Conservation (phyloP, 2,888 invertebrate species). For the Pristionchus maxplancki region DNA sequence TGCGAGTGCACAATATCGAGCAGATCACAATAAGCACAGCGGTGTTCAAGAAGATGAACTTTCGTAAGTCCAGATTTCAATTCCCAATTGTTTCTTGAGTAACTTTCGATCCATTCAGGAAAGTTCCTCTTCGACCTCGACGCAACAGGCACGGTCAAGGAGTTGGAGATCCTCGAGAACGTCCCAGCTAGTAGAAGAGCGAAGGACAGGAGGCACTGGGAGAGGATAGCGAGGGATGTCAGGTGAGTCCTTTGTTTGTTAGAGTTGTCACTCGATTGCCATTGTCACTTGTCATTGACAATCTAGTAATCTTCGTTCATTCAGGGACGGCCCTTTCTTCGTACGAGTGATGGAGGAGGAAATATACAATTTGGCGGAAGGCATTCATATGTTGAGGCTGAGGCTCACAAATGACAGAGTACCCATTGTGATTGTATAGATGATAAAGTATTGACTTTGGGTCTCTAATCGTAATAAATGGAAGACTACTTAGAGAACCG, state of each 20-base stretch:
- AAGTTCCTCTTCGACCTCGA: not conserved
- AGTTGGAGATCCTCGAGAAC: not conserved
- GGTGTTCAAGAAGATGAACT: not conserved
- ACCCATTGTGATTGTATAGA: not conserved
- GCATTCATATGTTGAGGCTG: not conserved
- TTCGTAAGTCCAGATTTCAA: not conserved
- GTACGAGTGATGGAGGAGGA: not conserved
- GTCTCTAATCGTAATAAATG: too few relatives aligned
- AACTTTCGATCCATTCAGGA: too few relatives aligned
- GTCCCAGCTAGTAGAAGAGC: not conserved
- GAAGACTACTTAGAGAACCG: too few relatives aligned
- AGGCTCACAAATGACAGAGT: not conserved
- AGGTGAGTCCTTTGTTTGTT: not conserved
- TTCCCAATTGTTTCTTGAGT: too few relatives aligned
- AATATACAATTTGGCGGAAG: too few relatives aligned
- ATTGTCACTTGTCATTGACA: too few relatives aligned
- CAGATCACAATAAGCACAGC: not conserved
- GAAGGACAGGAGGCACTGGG: not conserved
- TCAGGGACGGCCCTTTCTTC: not conserved
- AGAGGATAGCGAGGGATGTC: not conserved
- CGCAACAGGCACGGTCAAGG: not conserved
- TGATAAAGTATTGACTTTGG: not conserved
- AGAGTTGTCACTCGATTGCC: too few relatives aligned
- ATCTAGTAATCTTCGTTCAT: not conserved
- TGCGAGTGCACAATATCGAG: not conserved